A percentile compares a stretch with the other conserved stretches of the same genome.
These are phyloP conservation scores for Pipra filicauda DNA, from an alignment of 2,113 vertebrate species.

Conservation along the genomic window DNA sequence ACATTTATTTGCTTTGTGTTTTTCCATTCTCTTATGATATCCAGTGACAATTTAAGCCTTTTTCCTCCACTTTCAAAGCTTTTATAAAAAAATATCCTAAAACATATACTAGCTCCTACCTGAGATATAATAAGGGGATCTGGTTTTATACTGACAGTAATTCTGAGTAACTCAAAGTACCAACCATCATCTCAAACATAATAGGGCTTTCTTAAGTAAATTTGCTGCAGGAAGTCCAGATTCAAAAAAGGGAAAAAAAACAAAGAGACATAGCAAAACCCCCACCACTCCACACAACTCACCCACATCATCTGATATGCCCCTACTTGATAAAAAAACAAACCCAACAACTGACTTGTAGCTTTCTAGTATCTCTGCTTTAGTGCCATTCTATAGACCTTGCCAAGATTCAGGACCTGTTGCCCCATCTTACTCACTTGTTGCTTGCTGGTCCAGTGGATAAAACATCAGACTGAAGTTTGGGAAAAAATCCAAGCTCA, in stretches of 20 bases:
- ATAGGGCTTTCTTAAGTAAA: not conserved
- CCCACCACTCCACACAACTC: not conserved
- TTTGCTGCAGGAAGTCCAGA: not conserved
- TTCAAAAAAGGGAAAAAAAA: not conserved
- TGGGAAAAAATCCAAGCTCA: constrained; percentile 95
- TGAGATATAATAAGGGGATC: not conserved
- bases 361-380: not conserved
- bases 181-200: not conserved
- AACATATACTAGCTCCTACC: not conserved
- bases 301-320: not conserved
- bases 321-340: not conserved
- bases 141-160: not conserved
- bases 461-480: constrained; percentile 93
- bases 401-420: not conserved
- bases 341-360: not conserved
- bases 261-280: not conserved
- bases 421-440: constrained; percentile 80
- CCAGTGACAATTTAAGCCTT: not conserved
- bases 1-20: not conserved
- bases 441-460: constrained; percentile 93
- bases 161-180: not conserved
- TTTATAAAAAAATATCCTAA: not conserved
- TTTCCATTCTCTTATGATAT: not conserved
- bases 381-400: not conserved
- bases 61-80: not conserved